These are phyloP conservation scores for Crotalus horridus DNA, from an alignment of 2,113 vertebrate genomes.

Conservation along the genomic window DNA sequence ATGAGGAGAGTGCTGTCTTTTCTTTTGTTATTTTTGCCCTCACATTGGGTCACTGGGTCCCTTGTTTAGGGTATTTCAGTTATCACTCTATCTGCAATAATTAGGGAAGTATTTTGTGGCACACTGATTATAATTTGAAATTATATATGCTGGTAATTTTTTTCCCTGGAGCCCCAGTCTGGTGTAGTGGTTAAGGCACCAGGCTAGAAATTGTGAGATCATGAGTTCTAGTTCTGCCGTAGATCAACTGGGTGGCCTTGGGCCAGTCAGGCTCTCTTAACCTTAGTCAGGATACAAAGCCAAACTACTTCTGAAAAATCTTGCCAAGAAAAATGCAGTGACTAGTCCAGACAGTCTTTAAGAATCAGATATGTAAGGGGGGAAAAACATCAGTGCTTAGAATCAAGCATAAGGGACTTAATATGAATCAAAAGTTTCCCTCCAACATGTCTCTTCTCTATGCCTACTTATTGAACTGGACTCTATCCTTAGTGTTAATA, in stretches of 20 bases:
- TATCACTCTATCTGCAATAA: background rate
- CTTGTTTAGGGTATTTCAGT: background rate
- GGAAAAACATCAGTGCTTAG: background rate
- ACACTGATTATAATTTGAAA: background rate
- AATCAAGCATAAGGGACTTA: background rate
- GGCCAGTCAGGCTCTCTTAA: background rate
- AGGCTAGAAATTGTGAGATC: too few species aligned
- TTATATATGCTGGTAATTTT: background rate
- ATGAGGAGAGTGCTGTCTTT: background rate
- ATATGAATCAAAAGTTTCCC: background rate
- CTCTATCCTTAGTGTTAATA: background rate
- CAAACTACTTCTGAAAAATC: background rate
- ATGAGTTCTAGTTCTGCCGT: too few species aligned
- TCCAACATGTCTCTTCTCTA: background rate
- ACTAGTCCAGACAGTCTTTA: background rate
- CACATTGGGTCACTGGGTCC: background rate
- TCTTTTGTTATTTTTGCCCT: background rate
- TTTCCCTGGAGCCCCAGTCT: background rate
- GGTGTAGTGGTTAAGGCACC: too few species aligned
- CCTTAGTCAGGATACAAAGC: background rate
- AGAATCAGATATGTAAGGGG: background rate
- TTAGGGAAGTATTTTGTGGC: background rate
- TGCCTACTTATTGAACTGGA: background rate
- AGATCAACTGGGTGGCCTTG: too few species aligned
- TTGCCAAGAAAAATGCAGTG: background rate